Evolutionary conservation across 1,140 invertebrate species (phyloP), one percentile per base, ranked within the genome.

Genomic region (Solenopsis fugax): DNA sequence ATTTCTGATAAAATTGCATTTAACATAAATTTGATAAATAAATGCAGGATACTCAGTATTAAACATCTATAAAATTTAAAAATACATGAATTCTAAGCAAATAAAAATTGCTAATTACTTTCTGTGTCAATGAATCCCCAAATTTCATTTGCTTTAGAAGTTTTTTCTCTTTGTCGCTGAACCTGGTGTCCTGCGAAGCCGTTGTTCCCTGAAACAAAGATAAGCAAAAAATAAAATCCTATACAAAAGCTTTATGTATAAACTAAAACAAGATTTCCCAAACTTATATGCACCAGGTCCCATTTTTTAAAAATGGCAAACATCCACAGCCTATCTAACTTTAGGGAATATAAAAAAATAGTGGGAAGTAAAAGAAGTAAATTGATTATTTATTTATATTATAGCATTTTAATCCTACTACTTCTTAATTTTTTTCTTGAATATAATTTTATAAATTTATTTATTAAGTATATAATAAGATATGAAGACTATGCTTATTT

Each of bases 91-190:
- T n/a, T 56, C 5, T 9, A 10, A 37, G 4, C 41, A 60, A 77
- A 12, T 67, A 24, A 62, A 29, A 81, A 69, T 13, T 58, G 4
- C 69, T 64, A 77, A 85, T 93, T 96, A 99, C 98, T 96, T 98
- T 98, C 94, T 98, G 97, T 82, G 97, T 97, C 64, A 99, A 96
- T 88, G 97, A 97, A 94, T 99, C 98, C 52, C 98, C 98, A 96
- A 99, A 99, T 95, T 98, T 99, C 98, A 99, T 99, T 95, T 98
- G 98, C 94, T 99, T 99, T 94, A 99, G 97, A 56, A 99, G 96
- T 93, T 99, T 99, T 95, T 99, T 99, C 95, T 99, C 99, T 95
- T 99, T 99, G 95, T 99, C 99, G 93, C 98, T 98, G 96, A 99
- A 99, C 89, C 99, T 97, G 93, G 98, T 99, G 95, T 99, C 99